Evolutionary conservation across 2,113 vertebrate genomes (phyloP), one percentile per base, ranked within the genome.

Genomic region (Otocyon megalotis): DNA sequence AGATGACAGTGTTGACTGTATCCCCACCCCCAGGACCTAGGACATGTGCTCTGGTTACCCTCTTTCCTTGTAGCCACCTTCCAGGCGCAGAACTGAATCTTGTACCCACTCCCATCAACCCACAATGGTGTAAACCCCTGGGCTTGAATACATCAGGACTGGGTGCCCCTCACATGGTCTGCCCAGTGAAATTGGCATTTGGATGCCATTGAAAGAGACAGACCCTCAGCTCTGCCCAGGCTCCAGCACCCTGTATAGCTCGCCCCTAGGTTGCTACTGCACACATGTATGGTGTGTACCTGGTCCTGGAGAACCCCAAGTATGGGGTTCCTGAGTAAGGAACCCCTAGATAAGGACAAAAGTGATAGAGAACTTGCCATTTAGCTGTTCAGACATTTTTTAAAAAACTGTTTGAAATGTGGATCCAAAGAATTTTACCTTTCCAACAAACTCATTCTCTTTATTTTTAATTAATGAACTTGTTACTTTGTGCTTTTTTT

Each of bases 221-320:
- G 22, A 10, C 15, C 26, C 6, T 37, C 11, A 13, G 30, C 12
- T 17, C 20, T 35, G 67, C 37, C 22, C 74, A 15, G 22, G 15
- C 32, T 35, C 8, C 32, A 4, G 43, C 53, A 6, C 58, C 22
- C 11, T 0, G 63, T n/a, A 0, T 0, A 0, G 26, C n/a, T 24
- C 58, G 5, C 13, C 5, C 30, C 56, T 3, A 69, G 32, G 56
- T 14, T 35, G 10, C 54, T 24, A 14, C 54, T 24, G 17, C n/a
- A 3, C 83, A 62, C 71, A 24, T 10, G 17, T 35, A 1, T 6
- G 43, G 67, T 5, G 30, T 22, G 37, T 72, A 22, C 50, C 85
- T 24, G 12, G 28, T 50, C 67, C 30, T 24, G 3, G 22, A 56
- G 85, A 28, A 53, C 56, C 35, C 32, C 0, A 3, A 54, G 8